These are phyloP conservation scores for Pandion haliaetus DNA, from an alignment of 2,113 vertebrate genomes.

Conservation along the genomic window DNA sequence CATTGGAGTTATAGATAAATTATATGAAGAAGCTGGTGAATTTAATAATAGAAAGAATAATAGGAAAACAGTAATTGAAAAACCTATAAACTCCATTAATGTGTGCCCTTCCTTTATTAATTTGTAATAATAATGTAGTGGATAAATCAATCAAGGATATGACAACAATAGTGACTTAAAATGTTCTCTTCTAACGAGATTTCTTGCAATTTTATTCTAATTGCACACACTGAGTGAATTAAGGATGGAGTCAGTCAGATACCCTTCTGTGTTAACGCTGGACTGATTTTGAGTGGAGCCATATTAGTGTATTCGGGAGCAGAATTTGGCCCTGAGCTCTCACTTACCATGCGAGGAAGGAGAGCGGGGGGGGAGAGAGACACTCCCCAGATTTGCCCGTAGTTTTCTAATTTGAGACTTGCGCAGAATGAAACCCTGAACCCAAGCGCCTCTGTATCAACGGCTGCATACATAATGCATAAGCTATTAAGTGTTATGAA, in stretches of 20 bases:
- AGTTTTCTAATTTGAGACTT: background rate
- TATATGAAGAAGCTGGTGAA: conserved; percentile 55
- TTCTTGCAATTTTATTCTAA: conserved; percentile 2
- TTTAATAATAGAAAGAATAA: conserved; percentile 69
- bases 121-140: conserved; percentile 70
- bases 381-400: background rate
- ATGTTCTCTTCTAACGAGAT: background rate
- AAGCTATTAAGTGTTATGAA: background rate
- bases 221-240: background rate
- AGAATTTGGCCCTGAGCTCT: conserved; percentile 4
- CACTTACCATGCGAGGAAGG: background rate
- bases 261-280: background rate
- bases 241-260: background rate
- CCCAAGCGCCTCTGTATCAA: background rate
- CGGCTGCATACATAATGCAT: background rate
- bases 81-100: conserved; percentile 70
- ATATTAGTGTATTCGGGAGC: background rate
- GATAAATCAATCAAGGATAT: conserved; percentile 59
- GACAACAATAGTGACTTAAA: conserved; percentile 34
- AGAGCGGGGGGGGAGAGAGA: background rate
- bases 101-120: conserved; percentile 65
- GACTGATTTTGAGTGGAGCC: background rate
- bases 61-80: conserved; percentile 71
- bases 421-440: background rate
- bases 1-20: conserved; percentile 52